Evolutionary conservation across 1,140 invertebrate genomes (phyloP).

Genomic region (Drosophila nasuta): DNA sequence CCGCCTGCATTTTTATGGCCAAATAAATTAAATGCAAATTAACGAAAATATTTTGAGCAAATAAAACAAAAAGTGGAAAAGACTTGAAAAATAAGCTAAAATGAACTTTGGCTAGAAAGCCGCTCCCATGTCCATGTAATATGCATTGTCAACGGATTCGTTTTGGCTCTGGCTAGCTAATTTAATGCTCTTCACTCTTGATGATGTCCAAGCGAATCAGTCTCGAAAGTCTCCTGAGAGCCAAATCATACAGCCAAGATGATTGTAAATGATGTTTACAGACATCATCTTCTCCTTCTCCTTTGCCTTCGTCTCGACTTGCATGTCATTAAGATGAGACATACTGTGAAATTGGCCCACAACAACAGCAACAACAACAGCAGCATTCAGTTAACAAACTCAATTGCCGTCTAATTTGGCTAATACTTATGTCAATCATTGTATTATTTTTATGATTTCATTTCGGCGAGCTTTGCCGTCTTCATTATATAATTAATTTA

Average conservation of each 20-base stretch:
- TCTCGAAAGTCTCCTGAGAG: not conserved
- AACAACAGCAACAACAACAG: not conserved
- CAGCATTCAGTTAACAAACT: not conserved
- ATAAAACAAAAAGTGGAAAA: conserved; percentile 11
- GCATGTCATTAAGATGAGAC: conserved; percentile 4
- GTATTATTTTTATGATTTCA: not conserved
- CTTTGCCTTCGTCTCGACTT: not conserved
- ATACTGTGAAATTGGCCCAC: conserved; percentile 22
- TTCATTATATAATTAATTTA: conserved; percentile 11
- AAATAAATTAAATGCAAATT: conserved; percentile 53
- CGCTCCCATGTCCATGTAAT: conserved; percentile 32
- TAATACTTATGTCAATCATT: conserved; percentile 18
- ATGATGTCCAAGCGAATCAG: conserved; percentile 19
- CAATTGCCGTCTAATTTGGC: conserved; percentile 20
- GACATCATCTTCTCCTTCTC: not conserved
- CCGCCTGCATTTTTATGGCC: conserved; percentile 42
- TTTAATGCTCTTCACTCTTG: conserved; percentile 34
- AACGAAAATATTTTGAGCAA: conserved; percentile 21
- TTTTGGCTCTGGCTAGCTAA: conserved; percentile 10
- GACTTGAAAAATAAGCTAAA: not conserved
- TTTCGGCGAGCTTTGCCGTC: not conserved
- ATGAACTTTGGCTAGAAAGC: conserved; percentile 13
- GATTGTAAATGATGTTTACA: not conserved
- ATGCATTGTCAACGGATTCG: conserved; percentile 45
- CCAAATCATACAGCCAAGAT: conserved; percentile 8